phyloP scores from a whole-genome alignment of 2,113 vertebrate species.

The Heterocephalus glaber region DNA sequence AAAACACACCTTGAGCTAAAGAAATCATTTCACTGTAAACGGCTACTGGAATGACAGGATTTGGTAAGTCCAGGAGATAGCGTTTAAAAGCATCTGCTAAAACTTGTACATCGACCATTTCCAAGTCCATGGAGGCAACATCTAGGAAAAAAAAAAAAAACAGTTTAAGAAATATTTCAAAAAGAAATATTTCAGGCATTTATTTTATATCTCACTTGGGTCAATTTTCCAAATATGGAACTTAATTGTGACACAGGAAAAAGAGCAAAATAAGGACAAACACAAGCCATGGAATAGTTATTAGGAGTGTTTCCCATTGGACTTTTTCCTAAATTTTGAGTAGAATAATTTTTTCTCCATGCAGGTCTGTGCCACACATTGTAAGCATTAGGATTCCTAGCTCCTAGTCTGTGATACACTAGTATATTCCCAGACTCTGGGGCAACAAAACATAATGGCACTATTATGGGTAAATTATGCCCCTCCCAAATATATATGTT shows the following conservation, averaged over 20 bases:
- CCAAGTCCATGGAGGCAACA: conserved; percentile 87
- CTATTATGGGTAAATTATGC: not conserved
- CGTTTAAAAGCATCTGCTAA: conserved; percentile 93
- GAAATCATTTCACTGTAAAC: conserved; percentile 92
- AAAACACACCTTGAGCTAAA: conserved; percentile 90
- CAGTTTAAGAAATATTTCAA: conserved; percentile 46
- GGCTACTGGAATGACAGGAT: conserved; percentile 92
- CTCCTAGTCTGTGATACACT: not conserved
- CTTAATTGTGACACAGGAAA: not conserved
- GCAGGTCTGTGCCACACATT: not conserved
- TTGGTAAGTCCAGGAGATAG: conserved; percentile 96
- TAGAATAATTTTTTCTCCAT: not conserved
- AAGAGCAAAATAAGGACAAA: not conserved
- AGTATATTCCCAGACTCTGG: not conserved
- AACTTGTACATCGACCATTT: conserved; percentile 90
- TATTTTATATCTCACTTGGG: not conserved
- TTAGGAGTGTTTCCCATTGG: not conserved
- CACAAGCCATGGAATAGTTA: not conserved
- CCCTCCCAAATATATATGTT: not conserved
- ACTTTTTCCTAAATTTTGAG: not conserved
- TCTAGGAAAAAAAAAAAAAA: conserved; percentile 84
- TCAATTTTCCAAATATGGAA: conserved; percentile 9
- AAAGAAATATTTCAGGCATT: conserved; percentile 36
- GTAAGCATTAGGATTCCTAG: not conserved
- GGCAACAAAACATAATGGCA: not conserved